Conservation (phyloP, 2,888 invertebrate genomes). For the Zelleria hepariella region DNA sequence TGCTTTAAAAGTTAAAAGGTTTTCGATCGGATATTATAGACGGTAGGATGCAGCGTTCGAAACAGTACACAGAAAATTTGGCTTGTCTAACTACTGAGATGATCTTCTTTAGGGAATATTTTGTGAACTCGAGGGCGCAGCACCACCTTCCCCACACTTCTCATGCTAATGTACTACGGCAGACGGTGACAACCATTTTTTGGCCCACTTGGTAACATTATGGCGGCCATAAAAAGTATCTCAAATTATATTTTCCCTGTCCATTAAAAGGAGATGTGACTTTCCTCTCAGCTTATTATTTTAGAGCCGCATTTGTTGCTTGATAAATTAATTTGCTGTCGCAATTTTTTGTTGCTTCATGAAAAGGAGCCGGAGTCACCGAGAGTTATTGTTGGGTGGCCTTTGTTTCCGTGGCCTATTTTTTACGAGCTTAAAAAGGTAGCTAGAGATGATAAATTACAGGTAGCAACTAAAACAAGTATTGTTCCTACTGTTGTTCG, state of each 20-base stretch:
- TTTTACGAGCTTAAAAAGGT: background rate
- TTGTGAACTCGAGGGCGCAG: conserved; percentile 18
- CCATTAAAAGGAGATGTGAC: conserved; percentile 65
- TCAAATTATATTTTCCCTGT: conserved; percentile 69
- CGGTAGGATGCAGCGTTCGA: no score
- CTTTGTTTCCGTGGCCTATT: background rate
- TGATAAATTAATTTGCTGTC: conserved; percentile 3
- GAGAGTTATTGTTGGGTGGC: background rate
- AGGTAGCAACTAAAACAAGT: conserved; percentile 30
- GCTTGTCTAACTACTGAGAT: no score
- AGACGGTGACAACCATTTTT: conserved; percentile 73
- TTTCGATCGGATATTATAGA: no score
- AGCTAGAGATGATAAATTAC: background rate
- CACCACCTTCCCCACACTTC: conserved; percentile 67
- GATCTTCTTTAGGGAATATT: background rate
- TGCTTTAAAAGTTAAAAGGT: no score
- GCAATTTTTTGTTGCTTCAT: background rate
- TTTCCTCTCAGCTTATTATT: conserved; percentile 38
- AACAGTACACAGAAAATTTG: no score
- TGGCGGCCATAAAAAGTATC: conserved; percentile 66
- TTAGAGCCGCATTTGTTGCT: conserved; percentile 36
- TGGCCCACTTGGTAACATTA: conserved; percentile 72
- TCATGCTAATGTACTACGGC: conserved; percentile 69
- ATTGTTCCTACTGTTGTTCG: conserved; percentile 38
- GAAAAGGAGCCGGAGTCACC: background rate